phyloP scores from a whole-genome alignment of 1,140 invertebrate genomes.

The Drosophila guanche region DNA sequence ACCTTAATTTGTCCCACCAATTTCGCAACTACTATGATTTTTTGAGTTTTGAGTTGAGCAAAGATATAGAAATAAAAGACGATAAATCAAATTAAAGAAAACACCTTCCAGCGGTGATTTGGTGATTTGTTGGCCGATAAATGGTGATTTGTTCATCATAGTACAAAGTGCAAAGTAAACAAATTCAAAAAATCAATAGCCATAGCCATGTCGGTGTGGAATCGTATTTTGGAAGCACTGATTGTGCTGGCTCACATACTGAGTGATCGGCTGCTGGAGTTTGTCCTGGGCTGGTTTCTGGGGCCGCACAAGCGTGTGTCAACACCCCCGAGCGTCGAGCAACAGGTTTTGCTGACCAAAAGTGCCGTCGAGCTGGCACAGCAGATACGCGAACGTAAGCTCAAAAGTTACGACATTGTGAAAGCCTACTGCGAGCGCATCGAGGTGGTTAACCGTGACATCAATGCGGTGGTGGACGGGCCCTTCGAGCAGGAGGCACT shows the following conservation, averaged over 20 bases:
- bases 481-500: slow-evolving; percentile 90
- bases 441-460: slow-evolving; percentile 89
- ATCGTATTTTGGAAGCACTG: slow-evolving; percentile 48
- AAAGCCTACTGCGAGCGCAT: slow-evolving; percentile 90
- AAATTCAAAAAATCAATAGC: slow-evolving; percentile 9
- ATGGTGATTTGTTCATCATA: too few relatives aligned
- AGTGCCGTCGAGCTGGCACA: slow-evolving; percentile 87
- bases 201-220: slow-evolving; percentile 55
- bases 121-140: too few relatives aligned
- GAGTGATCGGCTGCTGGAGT: slow-evolving; percentile 66
- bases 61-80: too few relatives aligned
- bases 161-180: slow-evolving; percentile 41
- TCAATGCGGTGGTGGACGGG: slow-evolving; percentile 93
- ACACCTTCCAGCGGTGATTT: too few relatives aligned
- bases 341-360: slow-evolving; percentile 85
- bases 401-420: slow-evolving; percentile 89
- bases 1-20: too few relatives aligned
- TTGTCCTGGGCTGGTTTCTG: slow-evolving; percentile 67
- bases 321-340: slow-evolving; percentile 83
- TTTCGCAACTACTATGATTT: too few relatives aligned
- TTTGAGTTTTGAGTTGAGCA: too few relatives aligned
- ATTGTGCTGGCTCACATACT: slow-evolving; percentile 64
- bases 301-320: slow-evolving; percentile 77
- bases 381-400: slow-evolving; percentile 87
- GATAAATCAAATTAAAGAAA: too few relatives aligned